Base-by-base conservation (phyloP, 2,113 vertebrate genomes). In the Prietella phreatophila region DNA sequence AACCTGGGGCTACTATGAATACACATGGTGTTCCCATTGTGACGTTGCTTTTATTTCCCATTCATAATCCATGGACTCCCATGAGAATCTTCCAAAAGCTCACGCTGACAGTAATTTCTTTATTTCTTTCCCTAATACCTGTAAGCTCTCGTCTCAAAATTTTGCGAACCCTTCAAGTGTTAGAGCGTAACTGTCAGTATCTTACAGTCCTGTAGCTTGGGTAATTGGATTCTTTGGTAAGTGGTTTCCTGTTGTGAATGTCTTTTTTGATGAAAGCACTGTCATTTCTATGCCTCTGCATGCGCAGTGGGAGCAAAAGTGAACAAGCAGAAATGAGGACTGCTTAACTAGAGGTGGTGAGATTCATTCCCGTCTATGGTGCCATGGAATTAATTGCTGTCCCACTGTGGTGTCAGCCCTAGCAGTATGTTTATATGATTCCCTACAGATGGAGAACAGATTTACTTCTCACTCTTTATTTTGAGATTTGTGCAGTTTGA, bases 221-320 rank as follows among this genome's bases (percentile, higher is more conserved):
- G 67, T 95, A 95, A 95, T 94, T 95, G 93, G 94, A 94, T 95
- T 93, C 94, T 84, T 90, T 90, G 82, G 88, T 91, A 90, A 91
- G 83, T 88, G 73, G 79, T 83, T 91, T 86, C 85, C 90, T 86
- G 83, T 82, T 88, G 94, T 86, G 88, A 80, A 87, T 84, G 91
- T 92, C 92, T 93, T 93, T 94, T 94, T 93, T 93, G 93, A 75
- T 91, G 93, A 83, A 42, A 87, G 87, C 90, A 88, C 92, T 92
- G 91, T 93, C 91, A 92, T 92, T 85, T 91, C 89, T 88, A 86
- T 91, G 93, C 93, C 91, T 78, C 20, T 78, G 55, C 61, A n/a
- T 78, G 33, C 89, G 92, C 94, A 92, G 87, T 87, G 90, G 92
- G 93, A 92, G 89, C 90, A 93, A 93, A 93, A 91, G 88, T 86